phyloP scores from a whole-genome alignment of 2,113 vertebrate genomes.

The Dryoscopus gambensis region DNA sequence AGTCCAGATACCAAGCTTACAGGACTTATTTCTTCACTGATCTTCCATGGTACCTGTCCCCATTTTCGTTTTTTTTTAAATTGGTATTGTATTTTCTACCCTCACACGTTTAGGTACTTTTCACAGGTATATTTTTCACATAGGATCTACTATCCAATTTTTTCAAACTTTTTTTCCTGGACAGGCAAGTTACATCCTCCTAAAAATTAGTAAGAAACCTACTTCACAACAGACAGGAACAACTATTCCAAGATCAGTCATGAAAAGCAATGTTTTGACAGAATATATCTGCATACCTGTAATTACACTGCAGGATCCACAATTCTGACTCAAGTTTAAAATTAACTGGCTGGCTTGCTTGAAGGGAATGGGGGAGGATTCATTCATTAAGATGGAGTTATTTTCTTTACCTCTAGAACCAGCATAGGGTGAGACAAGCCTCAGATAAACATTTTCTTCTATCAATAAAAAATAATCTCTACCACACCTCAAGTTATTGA shows the following conservation, averaged over 20 bases:
- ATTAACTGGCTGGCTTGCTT: not conserved
- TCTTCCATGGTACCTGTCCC: not conserved
- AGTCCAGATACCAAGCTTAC: not conserved
- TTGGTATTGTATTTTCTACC: not conserved
- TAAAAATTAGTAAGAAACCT: not conserved
- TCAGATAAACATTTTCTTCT: not conserved
- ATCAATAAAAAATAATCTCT: not conserved
- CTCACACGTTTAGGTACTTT: not conserved
- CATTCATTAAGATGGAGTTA: not conserved
- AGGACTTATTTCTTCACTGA: not conserved
- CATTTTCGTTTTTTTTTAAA: accelerated
- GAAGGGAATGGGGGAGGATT: not conserved
- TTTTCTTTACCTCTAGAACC: not conserved
- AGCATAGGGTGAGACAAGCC: not conserved
- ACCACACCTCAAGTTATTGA: not conserved
- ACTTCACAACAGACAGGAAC: not conserved
- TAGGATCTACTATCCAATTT: not conserved
- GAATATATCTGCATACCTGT: not conserved
- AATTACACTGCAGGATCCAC: not conserved
- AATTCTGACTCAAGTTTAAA: not conserved
- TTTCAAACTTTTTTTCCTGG: not conserved
- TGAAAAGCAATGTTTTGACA: conserved; percentile 11
- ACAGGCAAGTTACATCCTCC: not conserved
- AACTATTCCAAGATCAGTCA: not conserved
- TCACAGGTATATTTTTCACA: not conserved